Base-by-base conservation (phyloP, 1,140 invertebrate species). In the Octopus bimaculoides region DNA sequence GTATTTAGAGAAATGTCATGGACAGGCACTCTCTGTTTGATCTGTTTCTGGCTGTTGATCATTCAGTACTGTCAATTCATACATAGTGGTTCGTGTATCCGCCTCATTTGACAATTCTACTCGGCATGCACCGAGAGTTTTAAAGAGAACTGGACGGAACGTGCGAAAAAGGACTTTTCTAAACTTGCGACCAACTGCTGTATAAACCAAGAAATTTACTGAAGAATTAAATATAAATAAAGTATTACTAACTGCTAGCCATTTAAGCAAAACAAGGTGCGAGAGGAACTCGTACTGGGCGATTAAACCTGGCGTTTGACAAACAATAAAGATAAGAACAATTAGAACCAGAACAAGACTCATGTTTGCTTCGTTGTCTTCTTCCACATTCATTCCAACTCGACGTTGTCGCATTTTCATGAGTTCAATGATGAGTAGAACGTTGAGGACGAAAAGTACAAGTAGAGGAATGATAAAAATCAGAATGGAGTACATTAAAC, bases 201-300 rank as follows among this genome's bases (percentile, higher is more conserved):
- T 88, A 81, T 88, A 88, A 55, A 88, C 87, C 41, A 88, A 84
- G 78, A 88, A 88, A 74, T 88, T 88, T n/a, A 88, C 86, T 56
- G 87, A 87, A 5, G 87, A 88, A 78, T 88, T 88, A 9, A 85
- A 74, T 41, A 86, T 84, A 81, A 88, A 87, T 8, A 88, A 76
- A 61, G 84, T 83, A 77, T 88, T 88, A 77, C 86, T 86, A 14
- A 88, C 81, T 61, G 86, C 85, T 41, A 88, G 69, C 84, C 84
- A 87, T 75, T 86, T 83, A 5, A 86, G 71, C 73, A 88, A 84
- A 5, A 83, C 82, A 14, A 82, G 61, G 53, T 78, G 73, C 73
- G 85, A 84, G 12, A 85, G 55, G 79, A 86, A 81, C 77, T 86
- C 83, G 82, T 88, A 88, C 78, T 88, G 87, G 17, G 87, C 85